These are phyloP conservation scores for Tigriopus japonicus DNA, from an alignment of 1,140 invertebrate genomes.

Conservation along the genomic window DNA sequence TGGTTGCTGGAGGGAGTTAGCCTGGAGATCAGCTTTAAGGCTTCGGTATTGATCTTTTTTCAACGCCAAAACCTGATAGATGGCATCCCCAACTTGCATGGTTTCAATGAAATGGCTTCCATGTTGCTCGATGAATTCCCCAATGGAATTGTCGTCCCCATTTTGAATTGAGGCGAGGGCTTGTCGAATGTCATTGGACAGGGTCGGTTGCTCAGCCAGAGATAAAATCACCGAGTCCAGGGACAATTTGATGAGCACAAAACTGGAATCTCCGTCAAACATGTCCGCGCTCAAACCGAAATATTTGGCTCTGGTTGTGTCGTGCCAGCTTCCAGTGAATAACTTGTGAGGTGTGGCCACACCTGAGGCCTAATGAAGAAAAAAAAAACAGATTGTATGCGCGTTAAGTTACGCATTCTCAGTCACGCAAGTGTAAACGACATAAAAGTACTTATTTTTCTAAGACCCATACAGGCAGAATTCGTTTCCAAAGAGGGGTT, in stretches of 20 bases:
- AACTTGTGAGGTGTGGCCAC: slow-evolving; percentile 5
- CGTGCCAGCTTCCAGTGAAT: slow-evolving; percentile 12
- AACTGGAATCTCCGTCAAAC: slow-evolving; percentile 5
- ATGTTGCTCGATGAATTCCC: slow-evolving; percentile 2
- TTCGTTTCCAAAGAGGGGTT: no score
- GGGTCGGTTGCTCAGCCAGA: not conserved
- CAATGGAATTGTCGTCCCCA: not conserved
- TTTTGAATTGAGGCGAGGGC: not conserved
- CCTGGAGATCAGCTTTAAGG: not conserved
- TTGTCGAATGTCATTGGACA: not conserved
- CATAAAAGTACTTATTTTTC: no score
- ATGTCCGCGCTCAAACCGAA: not conserved
- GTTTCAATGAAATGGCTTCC: slow-evolving; percentile 10
- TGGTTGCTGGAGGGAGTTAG: not conserved
- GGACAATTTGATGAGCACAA: slow-evolving; percentile 8
- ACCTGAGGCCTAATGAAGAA: slow-evolving; percentile 6
- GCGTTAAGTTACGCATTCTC: no score
- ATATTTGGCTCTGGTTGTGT: slow-evolving; percentile 1
- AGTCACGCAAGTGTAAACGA: not conserved
- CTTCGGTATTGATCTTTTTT: not conserved
- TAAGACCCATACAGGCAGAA: no score
- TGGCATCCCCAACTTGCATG: slow-evolving; percentile 1
- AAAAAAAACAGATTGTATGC: not conserved
- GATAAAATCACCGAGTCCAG: not conserved
- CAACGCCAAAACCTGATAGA: slow-evolving; percentile 11